Evolutionary conservation across 2,888 invertebrate genomes (phyloP).

Genomic region (Himalopsyche kuldschensis): DNA sequence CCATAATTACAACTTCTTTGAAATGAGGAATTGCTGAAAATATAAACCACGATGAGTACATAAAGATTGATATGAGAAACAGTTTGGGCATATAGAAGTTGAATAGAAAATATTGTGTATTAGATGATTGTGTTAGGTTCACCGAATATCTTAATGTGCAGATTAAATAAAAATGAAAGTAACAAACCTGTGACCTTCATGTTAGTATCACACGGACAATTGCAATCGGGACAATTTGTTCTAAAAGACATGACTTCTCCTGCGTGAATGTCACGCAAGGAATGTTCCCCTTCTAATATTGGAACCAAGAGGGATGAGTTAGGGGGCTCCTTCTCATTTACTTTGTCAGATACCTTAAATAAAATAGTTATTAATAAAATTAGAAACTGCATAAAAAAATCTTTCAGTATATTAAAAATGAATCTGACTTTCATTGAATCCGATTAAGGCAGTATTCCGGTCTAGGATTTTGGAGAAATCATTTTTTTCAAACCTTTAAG

Average conservation of each 20-base stretch:
- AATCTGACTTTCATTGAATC: too few relatives aligned
- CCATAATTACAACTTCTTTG: slow-evolving; percentile 98
- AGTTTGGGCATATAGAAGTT: background rate
- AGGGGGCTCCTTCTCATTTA: background rate
- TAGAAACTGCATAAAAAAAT: too few relatives aligned
- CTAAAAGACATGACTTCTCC: slow-evolving; percentile 81
- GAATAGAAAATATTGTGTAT: background rate
- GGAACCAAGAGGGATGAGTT: slow-evolving; percentile 56
- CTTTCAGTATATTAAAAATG: too few relatives aligned
- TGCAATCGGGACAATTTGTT: slow-evolving; percentile 86
- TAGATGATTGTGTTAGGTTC: background rate
- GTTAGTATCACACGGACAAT: slow-evolving; percentile 81
- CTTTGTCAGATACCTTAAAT: background rate
- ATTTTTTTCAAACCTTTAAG: too few relatives aligned
- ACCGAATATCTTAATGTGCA: background rate
- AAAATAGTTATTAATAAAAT: background rate
- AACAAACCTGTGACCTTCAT: slow-evolving; percentile 86
- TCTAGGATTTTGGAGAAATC: too few relatives aligned
- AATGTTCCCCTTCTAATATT: slow-evolving; percentile 60
- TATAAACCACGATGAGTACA: slow-evolving; percentile 38
- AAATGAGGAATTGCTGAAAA: slow-evolving; percentile 85
- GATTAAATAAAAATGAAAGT: background rate
- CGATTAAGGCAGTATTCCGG: too few relatives aligned
- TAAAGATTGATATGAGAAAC: background rate
- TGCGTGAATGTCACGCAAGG: slow-evolving; percentile 66